Evolutionary conservation across 2,888 invertebrate genomes (phyloP).

Genomic region (Digitonthophagus gazella): DNA sequence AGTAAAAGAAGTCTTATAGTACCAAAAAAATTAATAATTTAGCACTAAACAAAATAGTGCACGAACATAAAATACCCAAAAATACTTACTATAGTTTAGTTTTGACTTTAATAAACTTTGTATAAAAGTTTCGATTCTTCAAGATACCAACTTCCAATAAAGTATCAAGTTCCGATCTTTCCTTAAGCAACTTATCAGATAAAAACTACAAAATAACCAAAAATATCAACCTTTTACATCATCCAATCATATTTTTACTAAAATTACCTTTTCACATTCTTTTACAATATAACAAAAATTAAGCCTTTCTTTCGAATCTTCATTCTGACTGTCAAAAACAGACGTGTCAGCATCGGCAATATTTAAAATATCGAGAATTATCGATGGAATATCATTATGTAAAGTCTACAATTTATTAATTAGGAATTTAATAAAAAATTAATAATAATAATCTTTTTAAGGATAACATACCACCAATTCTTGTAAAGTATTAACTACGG

Average conservation of each 20-base stretch:
- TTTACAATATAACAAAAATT: slow-evolving; percentile 76
- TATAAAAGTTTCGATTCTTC: slow-evolving; percentile 85
- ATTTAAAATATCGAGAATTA: slow-evolving; percentile 81
- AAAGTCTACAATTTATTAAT: slow-evolving; percentile 55
- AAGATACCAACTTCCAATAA: slow-evolving; percentile 88
- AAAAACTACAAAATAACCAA: slow-evolving; percentile 54
- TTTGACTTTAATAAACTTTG: slow-evolving; percentile 96
- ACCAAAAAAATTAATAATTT: slow-evolving; percentile 8
- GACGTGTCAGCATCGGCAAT: slow-evolving; percentile 82
- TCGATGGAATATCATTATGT: slow-evolving; percentile 78
- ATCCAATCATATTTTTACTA: neutral
- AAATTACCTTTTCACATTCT: slow-evolving; percentile 70
- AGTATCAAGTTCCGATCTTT: slow-evolving; percentile 90
- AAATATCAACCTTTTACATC: no score
- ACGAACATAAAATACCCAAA: slow-evolving; percentile 18
- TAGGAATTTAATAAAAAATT: slow-evolving; percentile 4
- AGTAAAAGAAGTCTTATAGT: slow-evolving; percentile 23
- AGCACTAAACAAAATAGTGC: slow-evolving; percentile 20
- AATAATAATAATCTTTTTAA: neutral
- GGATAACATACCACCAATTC: slow-evolving; percentile 70
- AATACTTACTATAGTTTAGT: slow-evolving; percentile 93
- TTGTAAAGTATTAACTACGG: slow-evolving; percentile 66
- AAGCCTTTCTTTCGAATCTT: slow-evolving; percentile 64
- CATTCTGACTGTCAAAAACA: slow-evolving; percentile 59
- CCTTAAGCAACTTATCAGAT: slow-evolving; percentile 85